Percentiles rank a stretch among this genome's conserved stretches.
These are phyloP conservation scores for Protaetia brevitarsis DNA, from an alignment of 1,140 invertebrate species.

Conservation along the genomic window DNA sequence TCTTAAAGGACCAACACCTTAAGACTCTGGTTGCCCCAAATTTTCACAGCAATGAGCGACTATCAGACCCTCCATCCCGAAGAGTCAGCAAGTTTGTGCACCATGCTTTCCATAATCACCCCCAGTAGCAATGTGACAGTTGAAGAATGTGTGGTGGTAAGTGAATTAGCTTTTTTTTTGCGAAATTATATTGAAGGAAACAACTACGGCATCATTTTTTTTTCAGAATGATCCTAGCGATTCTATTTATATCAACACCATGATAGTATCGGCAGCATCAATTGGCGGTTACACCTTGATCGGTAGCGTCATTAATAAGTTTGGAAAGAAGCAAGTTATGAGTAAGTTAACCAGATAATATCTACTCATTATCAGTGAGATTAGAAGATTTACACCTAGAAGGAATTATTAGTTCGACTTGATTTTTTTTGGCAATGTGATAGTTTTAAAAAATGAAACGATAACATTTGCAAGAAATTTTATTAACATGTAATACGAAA, in stretches of 20 bases:
- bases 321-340: conserved; percentile 36
- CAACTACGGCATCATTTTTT: too few relatives aligned
- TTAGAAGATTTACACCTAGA: too few relatives aligned
- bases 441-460: too few relatives aligned
- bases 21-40: conserved; percentile 61
- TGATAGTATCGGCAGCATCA: conserved; percentile 33
- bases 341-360: conserved; percentile 11
- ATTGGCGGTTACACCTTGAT: conserved; percentile 28
- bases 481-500: too few relatives aligned
- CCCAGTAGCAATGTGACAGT: conserved; percentile 24
- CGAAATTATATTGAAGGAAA: too few relatives aligned
- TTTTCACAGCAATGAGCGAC: conserved; percentile 56
- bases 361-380: not conserved
- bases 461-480: too few relatives aligned
- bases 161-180: not conserved
- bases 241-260: conserved; percentile 35
- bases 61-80: conserved; percentile 31
- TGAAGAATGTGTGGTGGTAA: not conserved
- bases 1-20: conserved; percentile 55
- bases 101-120: conserved; percentile 33
- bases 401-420: too few relatives aligned
- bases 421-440: too few relatives aligned
- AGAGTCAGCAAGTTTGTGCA: conserved; percentile 32
- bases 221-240: conserved; percentile 34
- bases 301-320: conserved; percentile 27